A percentile compares a stretch with the other conserved stretches of the same genome.
These are phyloP conservation scores for Felis chaus DNA, from an alignment of 2,113 vertebrate genomes.

Conservation along the genomic window DNA sequence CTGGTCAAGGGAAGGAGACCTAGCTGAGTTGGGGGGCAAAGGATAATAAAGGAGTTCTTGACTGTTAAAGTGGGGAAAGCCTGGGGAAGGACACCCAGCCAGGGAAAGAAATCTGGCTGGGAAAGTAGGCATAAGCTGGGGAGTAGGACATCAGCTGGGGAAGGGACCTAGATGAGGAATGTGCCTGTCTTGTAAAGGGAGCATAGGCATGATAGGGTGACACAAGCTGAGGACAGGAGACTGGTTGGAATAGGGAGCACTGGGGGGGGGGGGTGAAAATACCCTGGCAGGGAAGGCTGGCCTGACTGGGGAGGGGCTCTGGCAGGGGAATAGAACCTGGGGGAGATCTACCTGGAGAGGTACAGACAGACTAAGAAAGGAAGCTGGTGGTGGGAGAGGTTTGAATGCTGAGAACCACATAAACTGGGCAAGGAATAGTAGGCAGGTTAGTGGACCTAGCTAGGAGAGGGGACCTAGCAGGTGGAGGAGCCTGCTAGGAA, in stretches of 20 bases:
- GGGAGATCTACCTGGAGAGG: background rate
- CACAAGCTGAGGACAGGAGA: background rate
- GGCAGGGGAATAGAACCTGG: background rate
- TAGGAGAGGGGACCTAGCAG: background rate
- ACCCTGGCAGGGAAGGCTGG: background rate
- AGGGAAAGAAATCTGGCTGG: background rate
- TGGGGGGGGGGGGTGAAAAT: background rate
- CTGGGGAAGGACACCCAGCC: background rate
- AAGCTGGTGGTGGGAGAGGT: background rate
- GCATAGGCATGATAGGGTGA: background rate
- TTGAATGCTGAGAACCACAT: background rate
- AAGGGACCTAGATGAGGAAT: background rate
- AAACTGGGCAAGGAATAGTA: background rate
- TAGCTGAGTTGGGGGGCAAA: background rate
- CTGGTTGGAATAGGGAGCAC: background rate
- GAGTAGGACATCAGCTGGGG: background rate
- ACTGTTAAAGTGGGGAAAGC: background rate
- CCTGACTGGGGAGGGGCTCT: background rate
- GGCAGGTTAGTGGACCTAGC: background rate
- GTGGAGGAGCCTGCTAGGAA: background rate
- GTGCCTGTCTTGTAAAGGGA: background rate
- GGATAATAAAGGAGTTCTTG: background rate
- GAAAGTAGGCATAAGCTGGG: background rate
- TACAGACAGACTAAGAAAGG: background rate
- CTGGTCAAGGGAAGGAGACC: background rate